These are phyloP conservation scores for Megatriorchis doriae DNA, from an alignment of 2,113 vertebrate genomes.

Conservation along the genomic window DNA sequence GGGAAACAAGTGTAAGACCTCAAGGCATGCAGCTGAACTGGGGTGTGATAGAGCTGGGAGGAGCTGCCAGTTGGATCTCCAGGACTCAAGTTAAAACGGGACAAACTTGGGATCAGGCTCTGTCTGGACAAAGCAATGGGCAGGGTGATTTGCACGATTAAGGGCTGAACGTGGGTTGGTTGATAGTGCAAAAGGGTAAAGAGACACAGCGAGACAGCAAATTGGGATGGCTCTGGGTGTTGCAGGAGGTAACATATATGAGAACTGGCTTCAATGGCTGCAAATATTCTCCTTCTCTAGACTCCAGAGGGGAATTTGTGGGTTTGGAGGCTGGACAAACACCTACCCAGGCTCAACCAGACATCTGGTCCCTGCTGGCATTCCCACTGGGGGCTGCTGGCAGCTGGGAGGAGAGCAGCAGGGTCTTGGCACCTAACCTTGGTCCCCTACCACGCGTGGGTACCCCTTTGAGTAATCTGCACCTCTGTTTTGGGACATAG, in stretches of 20 bases:
- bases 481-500: too few species aligned
- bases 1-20: background rate
- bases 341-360: background rate
- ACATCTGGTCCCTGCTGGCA: background rate
- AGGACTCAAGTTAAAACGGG: background rate
- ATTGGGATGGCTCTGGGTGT: background rate
- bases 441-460: accelerated
- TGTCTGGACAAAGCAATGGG: too few species aligned
- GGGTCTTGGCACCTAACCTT: background rate
- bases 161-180: background rate
- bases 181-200: too few species aligned
- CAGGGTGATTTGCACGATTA: too few species aligned
- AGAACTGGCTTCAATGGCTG: background rate
- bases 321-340: background rate
- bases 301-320: background rate
- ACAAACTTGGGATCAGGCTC: background rate
- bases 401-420: background rate
- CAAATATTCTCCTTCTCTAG: background rate
- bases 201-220: accelerated
- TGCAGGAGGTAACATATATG: background rate
- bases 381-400: background rate
- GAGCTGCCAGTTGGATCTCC: background rate
- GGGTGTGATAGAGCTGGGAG: background rate
- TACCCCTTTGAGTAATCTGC: background rate
- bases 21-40: background rate